These are phyloP conservation scores for Artibeus jamaicensis DNA, from an alignment of 2,797 vertebrate species.

Conservation along the genomic window DNA sequence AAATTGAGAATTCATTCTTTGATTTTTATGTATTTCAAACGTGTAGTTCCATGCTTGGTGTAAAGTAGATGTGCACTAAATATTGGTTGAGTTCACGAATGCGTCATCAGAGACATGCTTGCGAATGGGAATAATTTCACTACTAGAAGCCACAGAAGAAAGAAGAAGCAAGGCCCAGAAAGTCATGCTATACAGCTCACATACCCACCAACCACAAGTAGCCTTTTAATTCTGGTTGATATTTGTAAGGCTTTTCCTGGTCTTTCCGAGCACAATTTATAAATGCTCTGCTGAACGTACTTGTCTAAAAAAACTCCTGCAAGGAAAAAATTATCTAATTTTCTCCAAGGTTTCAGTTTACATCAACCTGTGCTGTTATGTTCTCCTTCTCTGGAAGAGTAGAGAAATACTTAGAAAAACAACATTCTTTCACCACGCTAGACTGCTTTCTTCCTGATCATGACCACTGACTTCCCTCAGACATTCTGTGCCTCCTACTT, in stretches of 20 bases:
- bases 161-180: slow-evolving; percentile 26
- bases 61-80: not conserved
- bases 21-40: not conserved
- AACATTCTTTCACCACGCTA: not conserved
- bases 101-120: not conserved
- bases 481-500: not conserved
- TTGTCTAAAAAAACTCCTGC: slow-evolving; percentile 20
- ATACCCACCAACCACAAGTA: slow-evolving; percentile 45
- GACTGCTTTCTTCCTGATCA: not conserved
- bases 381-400: slow-evolving; percentile 1
- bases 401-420: slow-evolving; percentile 13
- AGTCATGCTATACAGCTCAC: not conserved
- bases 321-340: slow-evolving; percentile 53
- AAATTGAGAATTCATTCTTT: not conserved
- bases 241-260: slow-evolving; percentile 62
- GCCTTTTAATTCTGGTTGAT: slow-evolving; percentile 47
- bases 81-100: not conserved
- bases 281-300: not conserved
- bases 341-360: slow-evolving; percentile 58
- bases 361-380: not conserved
- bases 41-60: not conserved
- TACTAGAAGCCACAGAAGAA: not conserved
- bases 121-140: slow-evolving; percentile 25
- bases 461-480: not conserved
- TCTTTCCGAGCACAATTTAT: not conserved